Conservation (phyloP, 2,797 vertebrate genomes). For the Pelodytes ibericus region DNA sequence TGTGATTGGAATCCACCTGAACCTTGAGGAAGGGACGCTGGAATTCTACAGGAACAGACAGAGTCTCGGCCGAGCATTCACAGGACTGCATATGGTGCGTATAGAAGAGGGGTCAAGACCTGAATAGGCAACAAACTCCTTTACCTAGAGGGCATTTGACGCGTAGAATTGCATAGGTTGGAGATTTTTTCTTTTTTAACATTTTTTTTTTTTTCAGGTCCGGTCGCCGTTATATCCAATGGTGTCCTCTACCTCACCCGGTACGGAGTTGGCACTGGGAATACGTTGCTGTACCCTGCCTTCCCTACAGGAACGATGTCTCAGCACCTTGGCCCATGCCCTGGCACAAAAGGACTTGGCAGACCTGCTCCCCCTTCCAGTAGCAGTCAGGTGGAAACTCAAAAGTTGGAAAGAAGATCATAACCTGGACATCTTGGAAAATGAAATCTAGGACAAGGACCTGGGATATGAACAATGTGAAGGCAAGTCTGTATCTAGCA, state of each 20-base stretch:
- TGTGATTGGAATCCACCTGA: conserved; percentile 61
- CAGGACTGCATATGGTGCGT: conserved; percentile 59
- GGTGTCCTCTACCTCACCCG: conserved; percentile 60
- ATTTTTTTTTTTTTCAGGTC: conserved; percentile 39
- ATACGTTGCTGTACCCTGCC: conserved; percentile 51
- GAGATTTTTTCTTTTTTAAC: no score
- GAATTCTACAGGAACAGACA: conserved; percentile 59
- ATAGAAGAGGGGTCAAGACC: neutral
- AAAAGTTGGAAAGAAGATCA: conserved; percentile 23
- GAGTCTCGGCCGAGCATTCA: conserved; percentile 60
- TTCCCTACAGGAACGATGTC: conserved; percentile 60
- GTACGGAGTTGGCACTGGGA: conserved; percentile 61
- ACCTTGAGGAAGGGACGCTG: conserved; percentile 58
- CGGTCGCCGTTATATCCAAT: conserved; percentile 57
- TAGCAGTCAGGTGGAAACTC: conserved; percentile 52
- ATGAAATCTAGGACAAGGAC: neutral
- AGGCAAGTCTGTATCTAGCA: neutral
- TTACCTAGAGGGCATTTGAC: no score
- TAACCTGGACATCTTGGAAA: neutral
- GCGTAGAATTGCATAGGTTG: no score
- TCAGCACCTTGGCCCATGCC: conserved; percentile 56
- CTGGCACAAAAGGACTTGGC: conserved; percentile 31
- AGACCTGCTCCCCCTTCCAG: conserved; percentile 57
- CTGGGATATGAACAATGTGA: neutral
- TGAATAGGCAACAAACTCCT: no score